phyloP scores from a whole-genome alignment of 2,797 vertebrate species.

The Delichon dasypus region DNA sequence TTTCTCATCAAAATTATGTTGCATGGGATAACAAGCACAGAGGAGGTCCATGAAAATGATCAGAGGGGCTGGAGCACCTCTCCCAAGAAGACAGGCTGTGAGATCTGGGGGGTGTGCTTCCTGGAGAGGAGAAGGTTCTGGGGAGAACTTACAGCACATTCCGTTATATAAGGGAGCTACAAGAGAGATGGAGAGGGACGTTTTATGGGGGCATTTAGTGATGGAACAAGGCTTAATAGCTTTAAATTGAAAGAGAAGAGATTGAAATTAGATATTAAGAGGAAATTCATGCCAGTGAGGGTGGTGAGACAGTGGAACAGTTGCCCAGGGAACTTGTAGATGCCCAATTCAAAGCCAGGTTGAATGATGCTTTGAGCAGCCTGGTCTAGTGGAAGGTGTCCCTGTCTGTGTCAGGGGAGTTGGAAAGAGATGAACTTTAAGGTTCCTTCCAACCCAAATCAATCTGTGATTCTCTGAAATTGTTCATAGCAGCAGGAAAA shows the following conservation, averaged over 20 bases:
- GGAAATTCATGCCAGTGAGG: neutral
- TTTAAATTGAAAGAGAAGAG: neutral
- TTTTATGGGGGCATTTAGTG: neutral
- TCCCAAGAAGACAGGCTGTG: neutral
- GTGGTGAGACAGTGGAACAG: neutral
- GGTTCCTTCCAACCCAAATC: neutral
- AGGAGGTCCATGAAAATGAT: neutral
- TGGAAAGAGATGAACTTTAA: neutral
- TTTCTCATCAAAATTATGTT: neutral
- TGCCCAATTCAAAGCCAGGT: neutral
- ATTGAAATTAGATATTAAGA: neutral
- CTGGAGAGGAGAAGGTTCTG: neutral
- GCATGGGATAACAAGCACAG: neutral
- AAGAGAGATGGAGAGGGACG: neutral
- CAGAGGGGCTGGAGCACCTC: neutral
- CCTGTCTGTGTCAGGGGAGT: accelerated
- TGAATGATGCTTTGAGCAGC: neutral
- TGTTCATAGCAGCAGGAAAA: neutral
- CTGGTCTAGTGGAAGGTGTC: neutral
- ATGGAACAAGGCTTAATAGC: neutral
- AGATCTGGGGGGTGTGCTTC: no score
- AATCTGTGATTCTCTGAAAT: neutral
- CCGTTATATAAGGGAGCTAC: no score
- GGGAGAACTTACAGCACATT: neutral
- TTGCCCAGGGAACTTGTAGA: neutral